These are phyloP conservation scores for Drosophila aff. DNA, from an alignment of 1,140 invertebrate genomes.

Conservation along the genomic window DNA sequence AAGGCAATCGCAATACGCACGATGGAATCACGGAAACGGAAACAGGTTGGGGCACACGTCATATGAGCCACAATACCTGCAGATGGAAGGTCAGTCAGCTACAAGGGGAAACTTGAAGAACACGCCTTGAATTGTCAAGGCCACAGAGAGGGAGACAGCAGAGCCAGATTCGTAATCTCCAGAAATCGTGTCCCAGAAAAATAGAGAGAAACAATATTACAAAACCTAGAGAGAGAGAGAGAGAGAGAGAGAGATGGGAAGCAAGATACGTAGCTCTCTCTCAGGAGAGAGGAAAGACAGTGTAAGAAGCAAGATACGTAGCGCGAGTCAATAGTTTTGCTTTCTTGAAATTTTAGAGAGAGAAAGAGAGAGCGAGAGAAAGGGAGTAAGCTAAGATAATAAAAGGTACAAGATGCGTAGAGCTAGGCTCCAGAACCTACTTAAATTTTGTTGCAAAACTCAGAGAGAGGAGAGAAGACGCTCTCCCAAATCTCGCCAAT, in stretches of 20 bases:
- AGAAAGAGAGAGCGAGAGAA: too few species aligned
- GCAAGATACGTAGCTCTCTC: too few species aligned
- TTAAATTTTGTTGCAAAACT: too few species aligned
- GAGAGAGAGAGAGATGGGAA: too few species aligned
- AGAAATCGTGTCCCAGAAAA: too few species aligned
- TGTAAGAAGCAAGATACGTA: too few species aligned
- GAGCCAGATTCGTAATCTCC: neutral
- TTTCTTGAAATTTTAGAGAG: too few species aligned
- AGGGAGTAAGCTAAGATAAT: neutral
- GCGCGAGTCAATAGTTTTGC: too few species aligned
- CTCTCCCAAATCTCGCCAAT: neutral
- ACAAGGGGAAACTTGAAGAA: neutral
- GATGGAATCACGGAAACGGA: constrained; percentile 24
- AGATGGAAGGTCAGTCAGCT: constrained; percentile 1
- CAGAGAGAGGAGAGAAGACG: neutral
- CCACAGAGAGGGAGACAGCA: neutral
- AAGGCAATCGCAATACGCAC: constrained; percentile 33
- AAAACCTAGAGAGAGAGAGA: too few species aligned
- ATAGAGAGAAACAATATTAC: too few species aligned
- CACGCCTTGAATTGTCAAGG: too few species aligned
- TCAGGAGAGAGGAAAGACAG: neutral
- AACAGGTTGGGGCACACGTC: constrained; percentile 5
- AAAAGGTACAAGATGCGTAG: neutral
- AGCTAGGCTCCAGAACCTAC: too few species aligned
- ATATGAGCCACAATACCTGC: neutral